Evolutionary conservation across 2,888 invertebrate species (phyloP).

Genomic region (Sphaerophoria taeniata): DNA sequence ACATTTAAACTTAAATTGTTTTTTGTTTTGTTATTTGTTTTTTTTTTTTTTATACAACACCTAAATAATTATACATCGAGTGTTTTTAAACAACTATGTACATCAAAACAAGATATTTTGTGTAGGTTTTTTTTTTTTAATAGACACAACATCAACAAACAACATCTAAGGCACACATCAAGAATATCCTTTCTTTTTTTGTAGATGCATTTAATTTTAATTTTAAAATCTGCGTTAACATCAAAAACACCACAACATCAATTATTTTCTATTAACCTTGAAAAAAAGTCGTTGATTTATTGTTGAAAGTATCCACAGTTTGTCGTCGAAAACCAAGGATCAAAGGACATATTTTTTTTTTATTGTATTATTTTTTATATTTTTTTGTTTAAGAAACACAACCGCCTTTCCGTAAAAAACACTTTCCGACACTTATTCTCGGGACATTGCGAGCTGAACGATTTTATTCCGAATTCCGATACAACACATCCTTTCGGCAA

Average conservation of each 20-base stretch:
- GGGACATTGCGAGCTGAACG: constrained; percentile 37
- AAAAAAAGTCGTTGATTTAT: constrained; percentile 44
- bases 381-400: constrained; percentile 36
- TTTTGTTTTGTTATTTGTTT: constrained; percentile 3
- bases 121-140: constrained; percentile 26
- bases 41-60: constrained; percentile 28
- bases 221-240: constrained; percentile 61
- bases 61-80: constrained; percentile 36
- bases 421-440: constrained; percentile 1
- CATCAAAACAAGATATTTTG: constrained; percentile 2
- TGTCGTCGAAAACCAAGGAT: constrained; percentile 2
- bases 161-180: constrained; percentile 71
- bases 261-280: constrained; percentile 65
- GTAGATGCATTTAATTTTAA: constrained; percentile 4
- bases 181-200: constrained; percentile 25
- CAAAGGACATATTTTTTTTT: constrained; percentile 10
- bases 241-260: constrained; percentile 71
- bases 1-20: constrained; percentile 38
- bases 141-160: constrained; percentile 71
- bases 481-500: constrained; percentile 69
- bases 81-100: constrained; percentile 44
- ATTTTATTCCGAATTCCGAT: constrained; percentile 38
- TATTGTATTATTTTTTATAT: constrained; percentile 5
- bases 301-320: constrained; percentile 56
- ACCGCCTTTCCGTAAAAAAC: constrained; percentile 32